These are phyloP conservation scores for Nerophis ophidion DNA, from an alignment of 2,113 vertebrate species.

Conservation along the genomic window DNA sequence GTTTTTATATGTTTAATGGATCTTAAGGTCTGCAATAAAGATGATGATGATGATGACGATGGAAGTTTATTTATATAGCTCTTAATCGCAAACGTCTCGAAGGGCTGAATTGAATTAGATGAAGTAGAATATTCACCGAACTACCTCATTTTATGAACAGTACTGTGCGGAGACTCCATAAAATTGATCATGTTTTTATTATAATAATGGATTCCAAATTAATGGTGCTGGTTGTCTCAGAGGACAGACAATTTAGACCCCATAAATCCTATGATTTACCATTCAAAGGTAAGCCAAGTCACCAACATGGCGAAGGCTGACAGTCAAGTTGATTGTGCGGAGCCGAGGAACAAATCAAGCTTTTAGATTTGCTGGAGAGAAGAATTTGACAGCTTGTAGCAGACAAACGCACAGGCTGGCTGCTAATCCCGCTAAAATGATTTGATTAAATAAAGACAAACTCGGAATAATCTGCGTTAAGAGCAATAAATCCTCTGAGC, in stretches of 20 bases:
- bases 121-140: no score
- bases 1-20: no score
- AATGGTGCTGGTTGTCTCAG: conserved; percentile 18
- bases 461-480: conserved; percentile 63
- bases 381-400: conserved; percentile 65
- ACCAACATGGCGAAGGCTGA: conserved; percentile 10
- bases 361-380: conserved; percentile 45
- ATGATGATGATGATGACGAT: no score
- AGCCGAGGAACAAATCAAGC: conserved; percentile 42
- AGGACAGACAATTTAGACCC: conserved; percentile 1
- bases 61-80: conserved; percentile 7
- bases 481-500: conserved; percentile 63
- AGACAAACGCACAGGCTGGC: conserved; percentile 64
- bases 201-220: conserved; percentile 21
- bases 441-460: conserved; percentile 71
- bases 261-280: not conserved
- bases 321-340: conserved; percentile 19
- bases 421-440: conserved; percentile 66
- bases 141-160: conserved; percentile 29
- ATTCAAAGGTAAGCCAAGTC: conserved; percentile 10
- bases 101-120: no score
- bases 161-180: conserved; percentile 23
- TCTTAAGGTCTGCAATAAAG: no score
- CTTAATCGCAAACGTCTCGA: no score
- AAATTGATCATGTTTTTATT: conserved; percentile 27